Base-by-base conservation (phyloP, 2,113 vertebrate genomes). In the Nothoprocta perdicaria region DNA sequence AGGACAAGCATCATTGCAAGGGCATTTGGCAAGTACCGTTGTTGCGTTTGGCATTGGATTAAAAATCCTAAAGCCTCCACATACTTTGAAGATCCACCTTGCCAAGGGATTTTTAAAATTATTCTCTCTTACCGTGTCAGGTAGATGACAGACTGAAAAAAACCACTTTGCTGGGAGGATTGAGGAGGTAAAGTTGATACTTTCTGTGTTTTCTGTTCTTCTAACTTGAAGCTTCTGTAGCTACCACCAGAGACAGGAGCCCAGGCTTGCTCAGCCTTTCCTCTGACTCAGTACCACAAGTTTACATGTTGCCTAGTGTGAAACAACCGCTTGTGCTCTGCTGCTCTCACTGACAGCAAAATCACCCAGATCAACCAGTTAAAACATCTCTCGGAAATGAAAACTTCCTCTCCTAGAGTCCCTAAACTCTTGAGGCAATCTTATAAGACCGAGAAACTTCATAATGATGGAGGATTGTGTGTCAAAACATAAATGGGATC, bases 241-340 rank as follows among this genome's bases (percentile, higher is more conserved):
- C 46, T 50, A 45, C 50, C 80, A 65, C 68, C 82, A 92, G 79
- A 77, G 50, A 83, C 8, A 85, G 93, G 45, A 94, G 89, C 72
- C 89, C 1, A 1, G 93, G 80, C 93, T 94, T 94, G 91, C 94
- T 74, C 63, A 84, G 3, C 79, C 76, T 76, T 88, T 88, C 73
- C 38, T 85, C 91, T 85, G 89, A 88, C 82, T 85, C 82, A 92
- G 87, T 48, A 45, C 0, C 82, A 79, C 72, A 60, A 80, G 68
- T 83, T 86, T 52, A 52, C 46, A 81, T 83, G 68, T 58, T 16
- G 5, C 57, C 75, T 93, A 73, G 35, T 29, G 45, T 7, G 11
- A 80, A 63, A 87, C 58, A 77, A 67, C 31, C 38, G 55, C 67
- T 83, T 74, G 38, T 63, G 40, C 55, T 43, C 60, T 87, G 73